A percentile compares a stretch with the other conserved stretches of the same genome.
These are phyloP conservation scores for Darevskia mixta DNA, from an alignment of 2,797 vertebrate species.

Conservation along the genomic window DNA sequence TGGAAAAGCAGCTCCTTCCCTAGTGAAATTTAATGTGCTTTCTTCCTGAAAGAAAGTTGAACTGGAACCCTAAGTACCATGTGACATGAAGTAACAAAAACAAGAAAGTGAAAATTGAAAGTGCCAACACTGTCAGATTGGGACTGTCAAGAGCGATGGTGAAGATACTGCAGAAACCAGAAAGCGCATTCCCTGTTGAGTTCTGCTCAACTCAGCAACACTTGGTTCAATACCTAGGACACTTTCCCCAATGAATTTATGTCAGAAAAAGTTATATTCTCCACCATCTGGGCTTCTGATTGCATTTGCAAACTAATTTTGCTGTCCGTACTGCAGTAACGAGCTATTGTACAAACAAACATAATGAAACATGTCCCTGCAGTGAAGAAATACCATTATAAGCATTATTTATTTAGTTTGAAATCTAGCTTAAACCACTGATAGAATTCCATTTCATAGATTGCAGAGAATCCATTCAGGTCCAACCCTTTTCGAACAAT, in stretches of 20 bases:
- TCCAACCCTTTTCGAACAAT: not conserved
- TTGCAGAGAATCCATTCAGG: not conserved
- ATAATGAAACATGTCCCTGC: not conserved
- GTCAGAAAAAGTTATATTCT: constrained; percentile 10
- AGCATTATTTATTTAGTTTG: constrained; percentile 7
- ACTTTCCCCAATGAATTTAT: constrained; percentile 3
- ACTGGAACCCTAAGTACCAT: not conserved
- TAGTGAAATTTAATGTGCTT: not conserved
- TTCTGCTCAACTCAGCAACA: not conserved
- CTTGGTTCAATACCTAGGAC: not conserved
- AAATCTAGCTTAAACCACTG: not conserved
- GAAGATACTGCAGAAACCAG: not conserved
- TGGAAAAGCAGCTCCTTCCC: not conserved
- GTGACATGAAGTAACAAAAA: constrained; percentile 1
- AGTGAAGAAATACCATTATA: not conserved
- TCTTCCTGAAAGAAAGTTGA: constrained; percentile 9
- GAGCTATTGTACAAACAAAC: not conserved
- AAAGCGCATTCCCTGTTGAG: constrained; percentile 7
- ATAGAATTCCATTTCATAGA: not conserved
- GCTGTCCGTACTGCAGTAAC: not conserved
- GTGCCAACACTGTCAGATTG: constrained; percentile 13
- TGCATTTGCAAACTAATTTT: constrained; percentile 18
- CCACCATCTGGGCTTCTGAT: constrained; percentile 10
- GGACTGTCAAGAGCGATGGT: constrained; percentile 6
- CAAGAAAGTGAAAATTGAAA: constrained; percentile 38